These are phyloP conservation scores for Nannospalax galili DNA, from an alignment of 2,113 vertebrate genomes.

Conservation along the genomic window DNA sequence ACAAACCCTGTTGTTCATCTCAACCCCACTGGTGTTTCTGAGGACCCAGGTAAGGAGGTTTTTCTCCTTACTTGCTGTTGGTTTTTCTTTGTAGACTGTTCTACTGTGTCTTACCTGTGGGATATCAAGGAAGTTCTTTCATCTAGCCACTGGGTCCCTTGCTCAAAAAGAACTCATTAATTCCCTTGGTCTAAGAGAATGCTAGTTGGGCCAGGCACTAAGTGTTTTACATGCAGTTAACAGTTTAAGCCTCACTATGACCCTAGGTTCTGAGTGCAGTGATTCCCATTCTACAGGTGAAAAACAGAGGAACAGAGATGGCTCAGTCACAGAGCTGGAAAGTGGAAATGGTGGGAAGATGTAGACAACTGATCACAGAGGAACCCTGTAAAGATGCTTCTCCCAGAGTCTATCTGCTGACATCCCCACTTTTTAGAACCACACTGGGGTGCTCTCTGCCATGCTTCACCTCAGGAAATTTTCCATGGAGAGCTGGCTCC, in stretches of 20 bases:
- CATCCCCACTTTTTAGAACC: background rate
- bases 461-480: background rate
- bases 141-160: background rate
- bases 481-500: background rate
- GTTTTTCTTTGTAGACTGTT: slow-evolving; percentile 23
- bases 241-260: background rate
- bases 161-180: background rate
- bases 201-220: background rate
- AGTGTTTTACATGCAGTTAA: background rate
- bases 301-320: background rate
- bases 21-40: background rate
- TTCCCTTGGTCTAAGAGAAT: background rate
- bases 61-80: no score
- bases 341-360: background rate
- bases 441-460: background rate
- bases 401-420: accelerated
- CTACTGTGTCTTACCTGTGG: background rate
- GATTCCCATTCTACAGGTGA: background rate
- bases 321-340: background rate
- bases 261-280: background rate
- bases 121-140: background rate
- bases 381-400: background rate
- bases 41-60: background rate
- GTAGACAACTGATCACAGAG: background rate
- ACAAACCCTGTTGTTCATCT: background rate